Percentiles rank a stretch among this genome's conserved stretches.
Evolutionary conservation across 2,797 vertebrate genomes (phyloP).

Genomic region (Cryptoprocta ferox): DNA sequence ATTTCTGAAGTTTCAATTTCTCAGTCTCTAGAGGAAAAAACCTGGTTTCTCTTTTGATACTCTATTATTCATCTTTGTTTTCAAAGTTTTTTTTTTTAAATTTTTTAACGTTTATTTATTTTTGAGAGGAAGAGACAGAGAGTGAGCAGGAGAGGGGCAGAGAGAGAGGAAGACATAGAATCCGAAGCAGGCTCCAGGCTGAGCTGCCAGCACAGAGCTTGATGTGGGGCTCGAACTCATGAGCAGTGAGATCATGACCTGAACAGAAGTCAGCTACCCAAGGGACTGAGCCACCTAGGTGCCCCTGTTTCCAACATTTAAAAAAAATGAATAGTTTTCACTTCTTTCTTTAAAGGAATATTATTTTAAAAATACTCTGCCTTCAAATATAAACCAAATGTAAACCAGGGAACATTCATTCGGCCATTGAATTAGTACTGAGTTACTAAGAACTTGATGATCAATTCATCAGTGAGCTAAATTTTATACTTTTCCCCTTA

Average conservation of each 20-base stretch:
- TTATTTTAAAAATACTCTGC: not conserved
- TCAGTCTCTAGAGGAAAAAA: not conserved
- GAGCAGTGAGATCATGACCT: too few relatives aligned
- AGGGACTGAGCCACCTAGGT: too few relatives aligned
- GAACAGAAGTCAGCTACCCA: too few relatives aligned
- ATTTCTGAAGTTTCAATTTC: not conserved
- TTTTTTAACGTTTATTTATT: too few relatives aligned
- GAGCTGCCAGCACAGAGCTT: too few relatives aligned
- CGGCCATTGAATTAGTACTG: not conserved
- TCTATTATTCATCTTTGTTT: slow-evolving; percentile 19
- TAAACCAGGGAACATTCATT: slow-evolving; percentile 28
- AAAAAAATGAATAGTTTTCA: not conserved
- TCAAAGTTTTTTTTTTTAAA: not conserved
- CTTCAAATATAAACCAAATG: slow-evolving; percentile 2
- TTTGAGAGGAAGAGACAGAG: too few relatives aligned
- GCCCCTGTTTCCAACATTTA: not conserved
- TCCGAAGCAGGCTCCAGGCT: too few relatives aligned
- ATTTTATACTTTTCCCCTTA: not conserved
- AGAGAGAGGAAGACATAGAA: too few relatives aligned
- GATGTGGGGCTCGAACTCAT: too few relatives aligned
- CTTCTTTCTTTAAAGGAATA: not conserved
- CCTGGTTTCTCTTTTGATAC: not conserved
- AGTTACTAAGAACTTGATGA: slow-evolving; percentile 16
- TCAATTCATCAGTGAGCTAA: not conserved
- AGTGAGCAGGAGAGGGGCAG: too few relatives aligned